Percentiles rank a stretch among this genome's conserved stretches.
Conservation (phyloP, 2,797 vertebrate genomes). For the Acanthurus leucopareius region DNA sequence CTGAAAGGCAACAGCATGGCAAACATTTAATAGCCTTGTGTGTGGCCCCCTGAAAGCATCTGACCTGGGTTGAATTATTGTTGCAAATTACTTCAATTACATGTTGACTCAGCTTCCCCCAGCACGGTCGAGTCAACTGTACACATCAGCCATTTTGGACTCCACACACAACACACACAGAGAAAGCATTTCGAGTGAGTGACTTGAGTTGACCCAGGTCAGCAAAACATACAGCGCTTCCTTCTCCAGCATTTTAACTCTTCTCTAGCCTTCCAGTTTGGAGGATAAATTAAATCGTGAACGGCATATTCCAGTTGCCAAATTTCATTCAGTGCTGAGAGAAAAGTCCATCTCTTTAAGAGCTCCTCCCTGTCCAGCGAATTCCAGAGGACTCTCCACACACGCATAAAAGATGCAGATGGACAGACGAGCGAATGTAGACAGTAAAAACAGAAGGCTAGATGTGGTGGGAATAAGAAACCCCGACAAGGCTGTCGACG, state of each 20-base stretch:
- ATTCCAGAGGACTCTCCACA: slow-evolving; percentile 75
- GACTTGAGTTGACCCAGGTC: slow-evolving; percentile 72
- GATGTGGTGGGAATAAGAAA: slow-evolving; percentile 66
- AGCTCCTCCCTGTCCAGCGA: slow-evolving; percentile 72
- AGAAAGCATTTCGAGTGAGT: slow-evolving; percentile 64
- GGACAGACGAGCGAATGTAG: slow-evolving; percentile 56
- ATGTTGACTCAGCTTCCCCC: slow-evolving; percentile 67
- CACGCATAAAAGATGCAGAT: slow-evolving; percentile 67
- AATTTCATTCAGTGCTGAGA: slow-evolving; percentile 82
- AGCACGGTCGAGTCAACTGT: slow-evolving; percentile 59
- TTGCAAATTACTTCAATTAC: slow-evolving; percentile 77
- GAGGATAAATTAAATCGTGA: slow-evolving; percentile 82
- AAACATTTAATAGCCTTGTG: slow-evolving; percentile 75
- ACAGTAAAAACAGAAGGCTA: slow-evolving; percentile 56
- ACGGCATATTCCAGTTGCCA: slow-evolving; percentile 87
- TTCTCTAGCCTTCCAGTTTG: slow-evolving; percentile 87
- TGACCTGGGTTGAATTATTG: slow-evolving; percentile 75
- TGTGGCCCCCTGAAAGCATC: slow-evolving; percentile 79
- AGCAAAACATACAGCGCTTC: slow-evolving; percentile 84
- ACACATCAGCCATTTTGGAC: slow-evolving; percentile 50
- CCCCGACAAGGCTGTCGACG: slow-evolving; percentile 51
- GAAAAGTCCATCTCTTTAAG: slow-evolving; percentile 77
- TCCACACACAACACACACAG: slow-evolving; percentile 46
- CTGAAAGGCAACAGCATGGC: slow-evolving; percentile 73
- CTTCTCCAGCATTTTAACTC: slow-evolving; percentile 73